Percentiles rank a stretch among this genome's conserved stretches.
These are phyloP conservation scores for Mycteria americana DNA, from an alignment of 2,797 vertebrate genomes.

Conservation along the genomic window DNA sequence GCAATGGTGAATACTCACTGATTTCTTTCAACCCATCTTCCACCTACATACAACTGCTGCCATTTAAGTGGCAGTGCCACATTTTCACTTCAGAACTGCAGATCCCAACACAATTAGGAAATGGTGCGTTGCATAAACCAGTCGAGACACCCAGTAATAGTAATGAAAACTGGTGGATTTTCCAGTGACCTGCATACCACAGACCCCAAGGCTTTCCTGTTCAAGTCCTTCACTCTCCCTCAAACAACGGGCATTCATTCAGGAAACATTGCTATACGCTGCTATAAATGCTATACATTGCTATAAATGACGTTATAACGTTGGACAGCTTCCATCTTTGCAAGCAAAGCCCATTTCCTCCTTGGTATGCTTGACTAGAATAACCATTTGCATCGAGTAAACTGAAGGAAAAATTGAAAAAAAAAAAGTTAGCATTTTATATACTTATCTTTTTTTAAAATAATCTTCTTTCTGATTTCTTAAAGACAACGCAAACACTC, in stretches of 20 bases:
- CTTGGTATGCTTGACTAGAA: background rate
- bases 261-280: background rate
- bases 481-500: background rate
- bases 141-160: background rate
- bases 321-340: background rate
- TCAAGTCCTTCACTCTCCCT: background rate
- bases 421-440: background rate
- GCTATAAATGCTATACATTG: no score
- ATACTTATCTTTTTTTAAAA: background rate
- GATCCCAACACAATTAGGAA: background rate
- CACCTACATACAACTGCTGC: background rate
- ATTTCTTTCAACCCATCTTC: background rate
- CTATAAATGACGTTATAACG: accelerated
- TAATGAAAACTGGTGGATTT: background rate
- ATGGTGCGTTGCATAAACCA: background rate
- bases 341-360: background rate
- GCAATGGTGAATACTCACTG: background rate
- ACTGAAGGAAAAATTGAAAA: background rate
- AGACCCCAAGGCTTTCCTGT: background rate
- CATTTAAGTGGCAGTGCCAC: background rate
- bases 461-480: background rate
- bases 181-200: background rate
- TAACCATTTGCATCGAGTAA: background rate
- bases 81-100: background rate
- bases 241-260: accelerated